Evolutionary conservation across 2,113 vertebrate genomes (phyloP).

Genomic region (Notechis scutatus): DNA sequence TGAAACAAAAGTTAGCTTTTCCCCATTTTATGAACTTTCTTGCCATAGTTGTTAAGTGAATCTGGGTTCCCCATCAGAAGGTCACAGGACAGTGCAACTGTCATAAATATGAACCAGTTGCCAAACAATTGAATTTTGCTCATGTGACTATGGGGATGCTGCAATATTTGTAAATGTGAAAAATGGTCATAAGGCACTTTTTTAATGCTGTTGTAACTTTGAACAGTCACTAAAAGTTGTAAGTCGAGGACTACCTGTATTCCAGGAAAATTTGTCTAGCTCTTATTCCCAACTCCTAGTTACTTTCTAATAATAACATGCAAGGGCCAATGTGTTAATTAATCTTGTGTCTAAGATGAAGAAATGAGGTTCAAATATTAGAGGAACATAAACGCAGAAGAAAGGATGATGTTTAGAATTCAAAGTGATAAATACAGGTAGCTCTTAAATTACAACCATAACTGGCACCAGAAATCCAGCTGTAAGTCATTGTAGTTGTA

Average conservation of each 20-base stretch:
- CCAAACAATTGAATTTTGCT: too few relatives aligned
- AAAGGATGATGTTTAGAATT: neutral
- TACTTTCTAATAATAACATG: neutral
- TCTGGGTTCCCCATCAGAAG: neutral
- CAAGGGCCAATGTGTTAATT: neutral
- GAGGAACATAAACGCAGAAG: neutral
- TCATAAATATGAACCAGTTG: neutral
- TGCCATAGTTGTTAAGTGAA: neutral
- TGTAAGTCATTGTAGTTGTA: too few relatives aligned
- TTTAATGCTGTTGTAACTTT: too few relatives aligned
- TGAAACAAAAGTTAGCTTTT: neutral
- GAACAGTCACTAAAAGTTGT: too few relatives aligned
- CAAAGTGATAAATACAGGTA: neutral
- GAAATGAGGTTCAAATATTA: neutral
- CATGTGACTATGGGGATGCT: too few relatives aligned
- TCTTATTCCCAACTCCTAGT: neutral
- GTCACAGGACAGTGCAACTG: neutral
- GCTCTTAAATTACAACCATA: too few relatives aligned
- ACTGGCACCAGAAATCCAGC: too few relatives aligned
- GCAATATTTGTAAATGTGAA: too few relatives aligned
- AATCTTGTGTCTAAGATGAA: neutral
- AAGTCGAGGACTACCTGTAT: neutral
- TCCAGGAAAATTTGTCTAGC: neutral
- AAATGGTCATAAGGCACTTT: too few relatives aligned
- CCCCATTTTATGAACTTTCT: neutral